Evolutionary conservation across 2,113 vertebrate species (phyloP).

Genomic region (Podarcis cretensis): DNA sequence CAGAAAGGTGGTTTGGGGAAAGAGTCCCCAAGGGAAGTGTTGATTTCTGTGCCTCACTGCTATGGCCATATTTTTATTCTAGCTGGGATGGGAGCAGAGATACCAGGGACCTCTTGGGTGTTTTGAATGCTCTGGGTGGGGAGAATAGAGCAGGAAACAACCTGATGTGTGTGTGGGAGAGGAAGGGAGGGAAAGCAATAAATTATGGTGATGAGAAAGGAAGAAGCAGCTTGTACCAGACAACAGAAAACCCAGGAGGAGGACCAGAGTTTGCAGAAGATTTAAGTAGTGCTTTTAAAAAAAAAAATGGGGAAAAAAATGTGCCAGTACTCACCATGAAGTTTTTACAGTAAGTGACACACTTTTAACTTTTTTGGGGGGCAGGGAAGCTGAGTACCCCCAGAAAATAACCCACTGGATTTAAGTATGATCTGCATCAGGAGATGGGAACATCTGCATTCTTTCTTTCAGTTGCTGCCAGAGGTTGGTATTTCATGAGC

Average conservation of each 20-base stretch:
- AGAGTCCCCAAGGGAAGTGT: slow-evolving; percentile 65
- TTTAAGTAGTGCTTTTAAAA: too few relatives aligned
- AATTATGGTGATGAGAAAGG: background rate
- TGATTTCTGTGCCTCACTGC: slow-evolving; percentile 55
- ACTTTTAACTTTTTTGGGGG: too few relatives aligned
- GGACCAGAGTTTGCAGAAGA: background rate
- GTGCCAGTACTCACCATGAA: too few relatives aligned
- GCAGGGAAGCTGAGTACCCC: too few relatives aligned
- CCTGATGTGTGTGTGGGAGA: background rate
- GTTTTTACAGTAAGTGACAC: too few relatives aligned
- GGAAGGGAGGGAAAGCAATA: background rate
- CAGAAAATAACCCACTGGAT: background rate
- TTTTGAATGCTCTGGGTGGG: slow-evolving; percentile 48
- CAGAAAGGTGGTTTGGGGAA: slow-evolving; percentile 72
- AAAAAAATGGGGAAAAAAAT: too few relatives aligned
- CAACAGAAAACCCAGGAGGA: background rate
- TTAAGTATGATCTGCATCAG: background rate
- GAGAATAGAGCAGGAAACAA: slow-evolving; percentile 76
- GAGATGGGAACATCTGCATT: background rate
- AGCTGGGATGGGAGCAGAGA: slow-evolving; percentile 56
- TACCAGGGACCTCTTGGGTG: slow-evolving; percentile 51
- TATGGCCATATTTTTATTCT: slow-evolving; percentile 67
- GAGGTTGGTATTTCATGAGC: background rate
- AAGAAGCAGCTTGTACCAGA: background rate
- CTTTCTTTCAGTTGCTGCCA: background rate